Evolutionary conservation across 1,140 invertebrate species (phyloP).

Genomic region (Ylistrum balloti): DNA sequence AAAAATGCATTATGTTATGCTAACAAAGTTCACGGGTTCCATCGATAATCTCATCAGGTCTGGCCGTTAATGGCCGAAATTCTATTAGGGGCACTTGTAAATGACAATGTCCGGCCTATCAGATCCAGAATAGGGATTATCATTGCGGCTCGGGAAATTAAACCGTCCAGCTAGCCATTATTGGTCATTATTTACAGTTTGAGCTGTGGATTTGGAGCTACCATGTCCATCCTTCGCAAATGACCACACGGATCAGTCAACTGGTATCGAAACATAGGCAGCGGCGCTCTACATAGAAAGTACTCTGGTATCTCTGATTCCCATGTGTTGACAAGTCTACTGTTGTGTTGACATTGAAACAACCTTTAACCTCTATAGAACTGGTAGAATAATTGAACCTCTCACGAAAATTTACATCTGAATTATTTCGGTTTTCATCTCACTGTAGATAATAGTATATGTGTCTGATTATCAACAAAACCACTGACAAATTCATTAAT

Average conservation of each 20-base stretch:
- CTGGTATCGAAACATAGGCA: neutral
- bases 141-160: neutral
- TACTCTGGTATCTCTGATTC: too few species aligned
- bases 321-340: too few species aligned
- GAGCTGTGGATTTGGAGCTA: neutral
- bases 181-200: conserved; percentile 31
- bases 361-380: too few species aligned
- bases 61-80: neutral
- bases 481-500: neutral
- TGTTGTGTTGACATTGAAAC: too few species aligned
- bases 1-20: neutral
- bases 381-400: too few species aligned
- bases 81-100: neutral
- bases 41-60: neutral
- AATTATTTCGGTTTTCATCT: neutral
- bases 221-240: neutral
- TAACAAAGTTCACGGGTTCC: neutral
- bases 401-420: too few species aligned
- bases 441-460: neutral
- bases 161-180: neutral
- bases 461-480: neutral
- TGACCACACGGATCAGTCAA: neutral
- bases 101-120: neutral
- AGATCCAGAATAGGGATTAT: neutral
- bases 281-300: too few species aligned